Base-by-base conservation (phyloP, 2,797 vertebrate genomes). In the Ceryle rudis region DNA sequence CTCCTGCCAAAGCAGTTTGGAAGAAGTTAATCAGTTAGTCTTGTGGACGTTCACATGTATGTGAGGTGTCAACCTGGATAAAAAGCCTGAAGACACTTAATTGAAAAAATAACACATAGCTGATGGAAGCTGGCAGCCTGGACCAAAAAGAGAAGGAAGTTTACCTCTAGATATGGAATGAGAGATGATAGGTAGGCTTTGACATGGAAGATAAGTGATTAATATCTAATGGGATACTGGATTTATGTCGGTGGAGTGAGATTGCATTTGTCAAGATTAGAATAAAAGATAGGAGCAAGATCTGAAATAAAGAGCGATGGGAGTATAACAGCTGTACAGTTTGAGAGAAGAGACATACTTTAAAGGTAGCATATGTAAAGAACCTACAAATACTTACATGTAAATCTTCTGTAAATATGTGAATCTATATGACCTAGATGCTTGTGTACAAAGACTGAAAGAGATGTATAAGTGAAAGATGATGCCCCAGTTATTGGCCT, bases 211-310 rank as follows among this genome's bases (percentile, higher is more conserved):
- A 86, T 92, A 85, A 84, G 64, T 97, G 93, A 94, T 97, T 96
- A 95, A 96, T 94, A 94, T 92, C 79, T 96, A 89, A 94, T 93
- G 86, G 90, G 47, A 73, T 87, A 86, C 83, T 93, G 89, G 66
- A 90, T 95, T 96, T 94, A 85, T 95, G 90, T 92, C 92, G 82
- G 90, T 64, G 78, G 71, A 92, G 79, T 1, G 25, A 81, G 86
- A 95, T 70, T 94, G 79, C 67, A 39, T 96, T 96, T 96, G 94
- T 96, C 92, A 96, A 94, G 95, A 93, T 89, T 81, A 86, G 73
- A 95, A 93, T 70, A 93, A 89, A 95, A 93, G 82, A 75, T 86
- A 81, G n/a, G 77, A 90, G 66, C 26, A 84, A 79, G 86, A 89
- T 85, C 49, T 90, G 67, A 93, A 84, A 66, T 75, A 84, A 84